Evolutionary conservation across 2,113 vertebrate genomes (phyloP).

Genomic region (Phaethornis superciliosus): DNA sequence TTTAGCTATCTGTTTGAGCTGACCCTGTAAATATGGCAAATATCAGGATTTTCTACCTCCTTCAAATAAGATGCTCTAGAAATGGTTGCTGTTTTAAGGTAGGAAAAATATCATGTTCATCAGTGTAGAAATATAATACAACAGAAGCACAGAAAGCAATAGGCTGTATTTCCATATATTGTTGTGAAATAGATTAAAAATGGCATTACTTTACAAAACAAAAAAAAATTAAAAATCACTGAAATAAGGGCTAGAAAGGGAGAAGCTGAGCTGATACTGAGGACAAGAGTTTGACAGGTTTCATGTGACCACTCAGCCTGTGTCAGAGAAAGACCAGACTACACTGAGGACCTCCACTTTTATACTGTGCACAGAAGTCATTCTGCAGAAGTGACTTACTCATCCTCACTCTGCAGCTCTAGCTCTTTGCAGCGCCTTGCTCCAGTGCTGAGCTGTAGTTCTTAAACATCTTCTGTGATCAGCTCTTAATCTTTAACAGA

Average conservation of each 20-base stretch:
- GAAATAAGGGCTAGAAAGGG: background rate
- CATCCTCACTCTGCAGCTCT: too few relatives aligned
- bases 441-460: background rate
- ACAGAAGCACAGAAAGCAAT: background rate
- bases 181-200: background rate
- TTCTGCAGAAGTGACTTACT: background rate
- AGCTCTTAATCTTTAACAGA: background rate
- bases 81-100: background rate
- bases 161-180: background rate
- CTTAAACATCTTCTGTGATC: background rate
- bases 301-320: fast-evolving
- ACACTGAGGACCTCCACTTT: background rate
- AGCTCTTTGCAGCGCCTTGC: background rate
- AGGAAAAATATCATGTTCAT: background rate
- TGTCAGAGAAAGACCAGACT: background rate
- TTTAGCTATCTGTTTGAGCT: background rate
- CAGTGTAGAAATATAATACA: background rate
- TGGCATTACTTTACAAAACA: background rate
- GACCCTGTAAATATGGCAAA: background rate
- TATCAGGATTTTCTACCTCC: background rate
- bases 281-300: background rate
- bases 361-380: background rate
- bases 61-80: background rate
- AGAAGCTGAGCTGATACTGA: background rate
- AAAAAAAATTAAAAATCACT: too few relatives aligned